Conservation (phyloP, 2,113 vertebrate genomes). For the Cranoglanis bouderius region DNA sequence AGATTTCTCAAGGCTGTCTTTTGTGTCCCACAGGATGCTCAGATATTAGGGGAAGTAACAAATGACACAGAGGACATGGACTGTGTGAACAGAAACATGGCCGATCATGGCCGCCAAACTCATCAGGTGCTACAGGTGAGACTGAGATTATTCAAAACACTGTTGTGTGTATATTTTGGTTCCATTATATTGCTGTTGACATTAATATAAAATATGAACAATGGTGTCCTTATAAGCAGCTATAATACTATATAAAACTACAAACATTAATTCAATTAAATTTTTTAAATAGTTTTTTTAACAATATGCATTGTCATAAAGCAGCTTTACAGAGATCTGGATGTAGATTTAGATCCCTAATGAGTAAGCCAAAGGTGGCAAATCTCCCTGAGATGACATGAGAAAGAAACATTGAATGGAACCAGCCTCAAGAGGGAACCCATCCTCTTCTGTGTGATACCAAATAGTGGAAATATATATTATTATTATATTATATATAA, state of each 20-base stretch:
- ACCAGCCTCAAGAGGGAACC: neutral
- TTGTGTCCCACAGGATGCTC: constrained; percentile 66
- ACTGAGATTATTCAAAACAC: neutral
- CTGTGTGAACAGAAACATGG: constrained; percentile 70
- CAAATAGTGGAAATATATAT: neutral
- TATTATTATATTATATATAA: too few relatives aligned
- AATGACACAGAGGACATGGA: constrained; percentile 71
- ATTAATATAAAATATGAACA: neutral
- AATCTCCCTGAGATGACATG: neutral
- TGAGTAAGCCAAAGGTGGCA: neutral
- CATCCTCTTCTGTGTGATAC: neutral
- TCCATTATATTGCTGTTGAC: neutral
- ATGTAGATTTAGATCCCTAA: neutral
- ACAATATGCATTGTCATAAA: neutral
- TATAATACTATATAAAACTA: neutral
- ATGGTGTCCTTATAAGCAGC: neutral
- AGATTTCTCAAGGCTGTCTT: constrained; percentile 18
- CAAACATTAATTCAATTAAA: neutral
- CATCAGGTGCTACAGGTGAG: constrained; percentile 74
- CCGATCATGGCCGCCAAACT: constrained; percentile 56
- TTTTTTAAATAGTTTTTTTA: neutral
- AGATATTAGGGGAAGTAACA: constrained; percentile 62
- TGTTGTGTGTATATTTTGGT: neutral
- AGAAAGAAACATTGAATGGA: neutral
- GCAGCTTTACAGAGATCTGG: neutral